A percentile compares a stretch with the other conserved stretches of the same genome.
Evolutionary conservation across 2,113 vertebrate species (phyloP).

Genomic region (Pygoscelis adeliae): DNA sequence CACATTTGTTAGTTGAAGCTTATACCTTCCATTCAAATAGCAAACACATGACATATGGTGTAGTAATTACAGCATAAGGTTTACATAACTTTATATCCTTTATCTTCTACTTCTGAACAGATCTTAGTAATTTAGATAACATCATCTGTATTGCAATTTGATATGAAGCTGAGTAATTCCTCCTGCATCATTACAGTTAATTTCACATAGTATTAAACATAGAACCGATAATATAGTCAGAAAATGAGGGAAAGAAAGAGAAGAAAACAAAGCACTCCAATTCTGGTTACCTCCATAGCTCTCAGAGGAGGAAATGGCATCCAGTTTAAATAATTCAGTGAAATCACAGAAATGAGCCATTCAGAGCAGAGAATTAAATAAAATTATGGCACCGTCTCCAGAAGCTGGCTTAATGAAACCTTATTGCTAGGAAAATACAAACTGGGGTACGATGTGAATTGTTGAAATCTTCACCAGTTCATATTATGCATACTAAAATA

Average conservation of each 20-base stretch:
- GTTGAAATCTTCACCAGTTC: background rate
- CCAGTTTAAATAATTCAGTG: constrained; percentile 34
- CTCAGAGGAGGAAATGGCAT: constrained; percentile 41
- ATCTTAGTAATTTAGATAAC: background rate
- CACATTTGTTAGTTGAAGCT: background rate
- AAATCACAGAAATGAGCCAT: constrained; percentile 26
- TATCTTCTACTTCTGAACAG: background rate
- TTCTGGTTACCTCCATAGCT: constrained; percentile 8
- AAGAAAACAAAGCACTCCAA: background rate
- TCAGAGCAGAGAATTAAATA: constrained; percentile 44
- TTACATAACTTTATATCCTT: background rate
- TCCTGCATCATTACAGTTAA: background rate
- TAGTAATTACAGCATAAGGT: background rate
- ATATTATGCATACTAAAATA: background rate
- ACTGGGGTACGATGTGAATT: background rate
- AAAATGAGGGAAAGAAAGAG: constrained; percentile 18
- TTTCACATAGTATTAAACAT: background rate
- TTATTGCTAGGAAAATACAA: constrained; percentile 2
- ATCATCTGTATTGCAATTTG: background rate
- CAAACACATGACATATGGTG: background rate
- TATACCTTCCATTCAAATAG: background rate
- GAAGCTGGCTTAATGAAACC: constrained; percentile 48
- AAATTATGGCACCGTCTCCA: constrained; percentile 19
- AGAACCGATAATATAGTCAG: background rate
- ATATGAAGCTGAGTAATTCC: constrained; percentile 7